Evolutionary conservation across 2,888 invertebrate genomes (phyloP).

Genomic region (Drosophila falleni): DNA sequence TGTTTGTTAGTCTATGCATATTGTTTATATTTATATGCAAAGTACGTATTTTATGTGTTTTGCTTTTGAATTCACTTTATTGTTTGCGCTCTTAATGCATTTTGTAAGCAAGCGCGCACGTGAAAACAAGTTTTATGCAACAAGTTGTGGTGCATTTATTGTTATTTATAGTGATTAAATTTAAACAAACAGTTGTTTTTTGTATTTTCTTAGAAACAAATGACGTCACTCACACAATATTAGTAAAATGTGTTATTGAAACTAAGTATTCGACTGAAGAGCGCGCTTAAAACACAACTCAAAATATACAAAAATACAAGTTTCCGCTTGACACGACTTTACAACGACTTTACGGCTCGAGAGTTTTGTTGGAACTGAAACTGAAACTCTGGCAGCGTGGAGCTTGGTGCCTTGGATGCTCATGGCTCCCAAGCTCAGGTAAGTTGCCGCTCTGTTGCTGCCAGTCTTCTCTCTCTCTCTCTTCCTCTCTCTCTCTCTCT

Average conservation of each 20-base stretch:
- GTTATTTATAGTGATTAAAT: constrained; percentile 7
- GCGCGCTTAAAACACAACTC: constrained; percentile 4
- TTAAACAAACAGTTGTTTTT: constrained; percentile 1
- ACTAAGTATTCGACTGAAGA: not conserved
- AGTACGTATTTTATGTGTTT: constrained; percentile 34
- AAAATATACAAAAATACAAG: constrained; percentile 8
- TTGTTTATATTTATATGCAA: constrained; percentile 34
- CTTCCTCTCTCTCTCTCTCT: constrained; percentile 2
- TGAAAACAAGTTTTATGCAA: constrained; percentile 77
- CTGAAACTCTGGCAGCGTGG: constrained; percentile 55
- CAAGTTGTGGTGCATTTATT: constrained; percentile 42
- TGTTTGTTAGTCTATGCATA: constrained; percentile 7
- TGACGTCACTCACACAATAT: constrained; percentile 45
- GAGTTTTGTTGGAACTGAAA: constrained; percentile 67
- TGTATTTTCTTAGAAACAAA: constrained; percentile 8
- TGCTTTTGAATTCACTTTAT: constrained; percentile 29
- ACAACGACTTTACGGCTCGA: constrained; percentile 63
- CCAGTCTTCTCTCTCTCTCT: constrained; percentile 14
- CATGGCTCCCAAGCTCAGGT: constrained; percentile 57
- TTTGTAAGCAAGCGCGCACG: constrained; percentile 51
- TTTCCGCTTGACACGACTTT: constrained; percentile 67
- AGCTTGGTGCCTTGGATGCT: constrained; percentile 32
- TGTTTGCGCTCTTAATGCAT: constrained; percentile 42
- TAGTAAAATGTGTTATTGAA: not conserved
- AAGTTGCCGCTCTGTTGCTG: constrained; percentile 45